These are phyloP conservation scores for Daphoenositta chrysoptera DNA, from an alignment of 2,113 vertebrate species.

Conservation along the genomic window DNA sequence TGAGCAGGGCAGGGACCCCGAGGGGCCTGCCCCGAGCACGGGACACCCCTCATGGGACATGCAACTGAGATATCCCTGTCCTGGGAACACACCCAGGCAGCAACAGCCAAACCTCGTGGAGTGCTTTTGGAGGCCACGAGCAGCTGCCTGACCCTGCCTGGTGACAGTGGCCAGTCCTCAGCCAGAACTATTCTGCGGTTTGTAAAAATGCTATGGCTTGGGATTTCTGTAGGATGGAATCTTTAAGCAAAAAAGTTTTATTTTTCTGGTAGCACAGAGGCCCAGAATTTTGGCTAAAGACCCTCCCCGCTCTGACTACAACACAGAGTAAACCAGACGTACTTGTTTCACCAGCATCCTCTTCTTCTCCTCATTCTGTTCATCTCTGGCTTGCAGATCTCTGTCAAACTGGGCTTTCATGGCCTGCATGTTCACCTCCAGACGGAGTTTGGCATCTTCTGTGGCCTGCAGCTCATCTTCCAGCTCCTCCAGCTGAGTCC, in stretches of 20 bases:
- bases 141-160: neutral
- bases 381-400: conserved; percentile 88
- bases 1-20: neutral
- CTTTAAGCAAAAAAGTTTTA: neutral
- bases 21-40: neutral
- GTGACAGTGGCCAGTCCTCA: neutral
- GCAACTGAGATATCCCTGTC: neutral
- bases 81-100: neutral
- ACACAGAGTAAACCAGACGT: neutral
- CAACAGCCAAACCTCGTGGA: neutral
- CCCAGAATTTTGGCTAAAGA: neutral
- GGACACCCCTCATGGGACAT: too few species aligned
- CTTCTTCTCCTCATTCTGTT: conserved; percentile 96
- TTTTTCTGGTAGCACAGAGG: neutral
- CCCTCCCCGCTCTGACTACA: neutral
- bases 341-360: conserved; percentile 94
- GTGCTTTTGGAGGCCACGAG: neutral
- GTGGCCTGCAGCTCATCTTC: conserved; percentile 97
- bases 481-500: conserved; percentile 94
- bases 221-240: neutral
- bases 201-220: neutral
- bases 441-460: conserved; percentile 92
- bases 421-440: conserved; percentile 99
- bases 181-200: neutral
- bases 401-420: conserved; percentile 98